Evolutionary conservation across 1,140 invertebrate genomes (phyloP).

Genomic region (Platorchestia sp.): DNA sequence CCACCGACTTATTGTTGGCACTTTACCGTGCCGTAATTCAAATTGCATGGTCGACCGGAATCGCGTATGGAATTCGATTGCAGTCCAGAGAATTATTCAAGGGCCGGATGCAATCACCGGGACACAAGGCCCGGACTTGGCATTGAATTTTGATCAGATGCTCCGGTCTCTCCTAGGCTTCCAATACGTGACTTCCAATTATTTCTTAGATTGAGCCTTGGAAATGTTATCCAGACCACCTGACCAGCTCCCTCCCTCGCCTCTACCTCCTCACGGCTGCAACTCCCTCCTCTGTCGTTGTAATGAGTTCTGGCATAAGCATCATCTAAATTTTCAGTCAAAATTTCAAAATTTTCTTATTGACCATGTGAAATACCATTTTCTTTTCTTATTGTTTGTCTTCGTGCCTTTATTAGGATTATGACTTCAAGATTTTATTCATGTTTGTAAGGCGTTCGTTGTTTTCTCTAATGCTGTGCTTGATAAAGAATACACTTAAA

Average conservation of each 20-base stretch:
- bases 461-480: too few relatives aligned
- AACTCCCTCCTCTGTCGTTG: too few relatives aligned
- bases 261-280: background rate
- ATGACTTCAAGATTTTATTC: too few relatives aligned
- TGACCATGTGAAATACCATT: too few relatives aligned
- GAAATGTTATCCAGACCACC: background rate
- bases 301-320: too few relatives aligned
- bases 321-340: too few relatives aligned
- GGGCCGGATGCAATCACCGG: background rate
- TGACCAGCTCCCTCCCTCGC: background rate
- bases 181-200: background rate
- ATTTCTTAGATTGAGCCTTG: background rate
- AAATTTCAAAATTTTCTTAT: too few relatives aligned
- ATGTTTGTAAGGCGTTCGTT: too few relatives aligned
- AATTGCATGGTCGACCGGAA: background rate
- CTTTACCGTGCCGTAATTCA: background rate
- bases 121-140: slow-evolving; percentile 7
- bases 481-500: too few relatives aligned
- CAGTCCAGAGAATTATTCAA: background rate
- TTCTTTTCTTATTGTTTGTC: too few relatives aligned
- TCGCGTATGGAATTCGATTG: background rate
- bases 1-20: background rate
- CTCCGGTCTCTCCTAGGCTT: background rate
- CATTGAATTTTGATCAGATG: slow-evolving; percentile 32
- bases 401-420: too few relatives aligned